Evolutionary conservation across 2,888 invertebrate species (phyloP).

Genomic region (Chouioia cunea): DNA sequence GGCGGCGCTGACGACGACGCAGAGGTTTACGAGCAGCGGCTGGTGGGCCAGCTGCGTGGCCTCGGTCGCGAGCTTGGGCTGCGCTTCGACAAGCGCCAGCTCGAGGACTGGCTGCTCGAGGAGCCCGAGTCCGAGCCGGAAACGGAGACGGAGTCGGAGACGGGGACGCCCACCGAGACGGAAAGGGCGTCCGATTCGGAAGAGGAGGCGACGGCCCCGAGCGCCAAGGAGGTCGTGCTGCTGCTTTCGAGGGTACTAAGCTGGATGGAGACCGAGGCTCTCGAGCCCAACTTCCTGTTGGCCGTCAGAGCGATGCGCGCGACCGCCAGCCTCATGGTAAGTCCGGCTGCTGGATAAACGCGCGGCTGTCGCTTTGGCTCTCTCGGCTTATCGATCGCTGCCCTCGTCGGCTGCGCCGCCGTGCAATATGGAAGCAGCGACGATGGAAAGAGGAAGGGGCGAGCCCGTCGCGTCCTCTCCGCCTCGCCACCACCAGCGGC

Average conservation of each 20-base stretch:
- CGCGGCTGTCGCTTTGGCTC: neutral
- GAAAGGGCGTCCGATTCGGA: slow-evolving; percentile 47
- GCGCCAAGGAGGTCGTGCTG: slow-evolving; percentile 66
- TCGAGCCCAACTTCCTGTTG: slow-evolving; percentile 67
- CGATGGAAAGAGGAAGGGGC: too few species aligned
- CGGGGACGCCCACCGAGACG: slow-evolving; percentile 39
- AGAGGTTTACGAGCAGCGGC: slow-evolving; percentile 56
- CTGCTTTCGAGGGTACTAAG: slow-evolving; percentile 67
- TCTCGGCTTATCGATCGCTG: slow-evolving; percentile 37
- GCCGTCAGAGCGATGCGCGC: slow-evolving; percentile 65
- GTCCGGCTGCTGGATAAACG: neutral
- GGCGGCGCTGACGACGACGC: slow-evolving; percentile 51
- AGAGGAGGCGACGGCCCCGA: slow-evolving; percentile 58
- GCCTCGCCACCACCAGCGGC: neutral
- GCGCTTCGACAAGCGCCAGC: slow-evolving; percentile 36
- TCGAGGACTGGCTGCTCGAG: slow-evolving; percentile 45
- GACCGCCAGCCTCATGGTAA: slow-evolving; percentile 64
- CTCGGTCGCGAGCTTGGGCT: slow-evolving; percentile 57
- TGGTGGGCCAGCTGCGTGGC: slow-evolving; percentile 59
- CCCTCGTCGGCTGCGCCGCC: neutral
- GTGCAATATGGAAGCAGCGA: too few species aligned
- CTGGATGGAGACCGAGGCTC: slow-evolving; percentile 70
- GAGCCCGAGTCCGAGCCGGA: slow-evolving; percentile 51
- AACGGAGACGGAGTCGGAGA: slow-evolving; percentile 51
- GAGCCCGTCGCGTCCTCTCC: neutral